Evolutionary conservation across 2,797 vertebrate genomes (phyloP).

Genomic region (Labroides dimidiatus): DNA sequence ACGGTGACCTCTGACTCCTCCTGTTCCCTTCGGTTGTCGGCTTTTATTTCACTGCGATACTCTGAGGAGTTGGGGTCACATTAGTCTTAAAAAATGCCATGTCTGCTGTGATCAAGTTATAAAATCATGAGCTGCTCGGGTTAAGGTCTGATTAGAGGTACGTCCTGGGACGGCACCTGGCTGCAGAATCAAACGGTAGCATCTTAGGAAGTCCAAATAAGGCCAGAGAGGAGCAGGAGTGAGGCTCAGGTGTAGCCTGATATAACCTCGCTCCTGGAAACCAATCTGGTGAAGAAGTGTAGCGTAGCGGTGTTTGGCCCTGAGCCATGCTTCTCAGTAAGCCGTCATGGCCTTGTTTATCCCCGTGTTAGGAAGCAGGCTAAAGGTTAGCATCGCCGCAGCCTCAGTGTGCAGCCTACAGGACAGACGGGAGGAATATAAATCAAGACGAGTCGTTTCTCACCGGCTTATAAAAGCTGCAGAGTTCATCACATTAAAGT

Average conservation of each 20-base stretch:
- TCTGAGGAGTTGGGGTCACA: not conserved
- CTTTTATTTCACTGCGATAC: conserved; percentile 5
- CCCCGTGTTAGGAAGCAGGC: conserved; percentile 25
- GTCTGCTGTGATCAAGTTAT: conserved; percentile 3
- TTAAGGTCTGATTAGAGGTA: not conserved
- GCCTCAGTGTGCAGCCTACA: not conserved
- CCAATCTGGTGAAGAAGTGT: conserved; percentile 15
- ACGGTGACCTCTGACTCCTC: conserved; percentile 28
- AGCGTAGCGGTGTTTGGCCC: conserved; percentile 8
- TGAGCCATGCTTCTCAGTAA: conserved; percentile 18
- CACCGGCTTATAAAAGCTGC: not conserved
- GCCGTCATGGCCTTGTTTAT: conserved; percentile 17
- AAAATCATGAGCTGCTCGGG: not conserved
- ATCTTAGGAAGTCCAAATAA: conserved; percentile 3
- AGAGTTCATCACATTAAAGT: conserved; percentile 23
- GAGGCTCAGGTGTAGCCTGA: conserved; percentile 13
- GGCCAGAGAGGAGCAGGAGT: not conserved
- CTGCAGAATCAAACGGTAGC: not conserved
- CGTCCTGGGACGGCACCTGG: not conserved
- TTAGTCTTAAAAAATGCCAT: conserved; percentile 12
- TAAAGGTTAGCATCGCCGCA: conserved; percentile 24
- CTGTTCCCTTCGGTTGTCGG: not conserved
- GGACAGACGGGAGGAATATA: conserved; percentile 23
- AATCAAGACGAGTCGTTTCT: conserved; percentile 5
- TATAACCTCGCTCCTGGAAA: not conserved